Conservation (phyloP, 2,113 vertebrate species). For the Desmodus rotundus region DNA sequence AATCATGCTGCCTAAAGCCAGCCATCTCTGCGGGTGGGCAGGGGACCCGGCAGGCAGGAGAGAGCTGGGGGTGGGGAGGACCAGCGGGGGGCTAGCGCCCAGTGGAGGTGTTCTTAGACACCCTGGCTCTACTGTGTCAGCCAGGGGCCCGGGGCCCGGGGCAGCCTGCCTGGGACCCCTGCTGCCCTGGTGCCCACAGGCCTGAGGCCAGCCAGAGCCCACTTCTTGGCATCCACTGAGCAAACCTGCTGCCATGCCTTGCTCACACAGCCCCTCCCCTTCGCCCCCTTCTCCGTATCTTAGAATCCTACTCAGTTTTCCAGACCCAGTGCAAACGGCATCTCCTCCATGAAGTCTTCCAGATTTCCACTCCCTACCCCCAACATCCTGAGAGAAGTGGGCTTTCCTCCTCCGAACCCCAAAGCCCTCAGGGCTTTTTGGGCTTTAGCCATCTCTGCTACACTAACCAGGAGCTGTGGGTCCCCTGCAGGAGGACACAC, state of each 20-base stretch:
- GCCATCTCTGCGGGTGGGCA: not conserved
- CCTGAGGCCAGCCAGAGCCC: not conserved
- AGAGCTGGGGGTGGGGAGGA: not conserved
- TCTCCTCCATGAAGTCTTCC: not conserved
- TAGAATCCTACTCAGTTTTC: not conserved
- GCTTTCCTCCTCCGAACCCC: not conserved
- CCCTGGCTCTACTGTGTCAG: not conserved
- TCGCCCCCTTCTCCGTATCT: not conserved
- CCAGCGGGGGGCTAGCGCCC: not conserved
- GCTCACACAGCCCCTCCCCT: no score
- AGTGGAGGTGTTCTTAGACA: not conserved
- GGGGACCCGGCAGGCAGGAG: not conserved
- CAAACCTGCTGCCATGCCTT: not conserved
- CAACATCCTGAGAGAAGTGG: not conserved
- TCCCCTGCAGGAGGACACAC: not conserved
- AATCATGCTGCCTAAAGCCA: conserved; percentile 18
- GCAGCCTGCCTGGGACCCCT: not conserved
- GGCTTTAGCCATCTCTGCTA: not conserved
- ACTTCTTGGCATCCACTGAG: not conserved
- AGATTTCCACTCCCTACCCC: not conserved
- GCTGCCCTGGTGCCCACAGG: not conserved
- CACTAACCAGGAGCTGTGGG: not conserved
- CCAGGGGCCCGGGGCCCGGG: not conserved
- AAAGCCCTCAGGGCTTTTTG: not conserved
- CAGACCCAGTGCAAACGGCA: not conserved